phyloP scores from a whole-genome alignment of 2,888 invertebrate species.

The Carpatolechia fugitivella region DNA sequence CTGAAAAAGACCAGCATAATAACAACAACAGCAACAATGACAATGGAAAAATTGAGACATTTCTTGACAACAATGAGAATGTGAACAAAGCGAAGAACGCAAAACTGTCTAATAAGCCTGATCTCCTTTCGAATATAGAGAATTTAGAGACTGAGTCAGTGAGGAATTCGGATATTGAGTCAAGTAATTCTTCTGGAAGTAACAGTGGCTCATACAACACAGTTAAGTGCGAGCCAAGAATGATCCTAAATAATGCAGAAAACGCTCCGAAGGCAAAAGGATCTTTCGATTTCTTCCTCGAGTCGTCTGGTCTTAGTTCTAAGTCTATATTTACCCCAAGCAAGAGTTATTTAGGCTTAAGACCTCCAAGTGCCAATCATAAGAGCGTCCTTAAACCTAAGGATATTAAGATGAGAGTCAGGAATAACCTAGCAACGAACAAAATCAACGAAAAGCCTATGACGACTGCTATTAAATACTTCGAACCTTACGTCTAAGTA shows the following conservation, averaged over 20 bases:
- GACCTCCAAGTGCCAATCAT: conserved; percentile 85
- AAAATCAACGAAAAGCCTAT: conserved; percentile 77
- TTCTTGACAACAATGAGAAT: conserved; percentile 54
- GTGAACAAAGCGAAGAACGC: conserved; percentile 60
- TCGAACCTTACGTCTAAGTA: conserved; percentile 73
- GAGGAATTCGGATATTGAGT: conserved; percentile 84
- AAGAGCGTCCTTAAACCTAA: conserved; percentile 87
- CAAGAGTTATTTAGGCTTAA: conserved; percentile 55
- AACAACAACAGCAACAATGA: conserved; percentile 35
- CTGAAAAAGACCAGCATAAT: conserved; percentile 55
- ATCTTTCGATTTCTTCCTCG: conserved; percentile 86
- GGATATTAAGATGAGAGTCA: conserved; percentile 87
- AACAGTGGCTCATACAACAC: conserved; percentile 72
- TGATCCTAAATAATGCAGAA: conserved; percentile 53
- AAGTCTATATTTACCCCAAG: conserved; percentile 84
- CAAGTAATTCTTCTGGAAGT: conserved; percentile 77
- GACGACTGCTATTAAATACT: conserved; percentile 78
- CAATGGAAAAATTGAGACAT: conserved; percentile 48
- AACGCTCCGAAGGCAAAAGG: conserved; percentile 64
- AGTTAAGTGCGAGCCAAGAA: conserved; percentile 67
- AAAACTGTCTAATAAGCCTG: conserved; percentile 76
- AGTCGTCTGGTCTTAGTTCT: conserved; percentile 88
- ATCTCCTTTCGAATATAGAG: conserved; percentile 77
- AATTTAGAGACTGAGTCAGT: conserved; percentile 80
- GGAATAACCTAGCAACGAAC: conserved; percentile 81